Evolutionary conservation across 53 echinoderm and acorn worm genomes (phyloP).

Genomic region (Holothuria leucospilota): DNA sequence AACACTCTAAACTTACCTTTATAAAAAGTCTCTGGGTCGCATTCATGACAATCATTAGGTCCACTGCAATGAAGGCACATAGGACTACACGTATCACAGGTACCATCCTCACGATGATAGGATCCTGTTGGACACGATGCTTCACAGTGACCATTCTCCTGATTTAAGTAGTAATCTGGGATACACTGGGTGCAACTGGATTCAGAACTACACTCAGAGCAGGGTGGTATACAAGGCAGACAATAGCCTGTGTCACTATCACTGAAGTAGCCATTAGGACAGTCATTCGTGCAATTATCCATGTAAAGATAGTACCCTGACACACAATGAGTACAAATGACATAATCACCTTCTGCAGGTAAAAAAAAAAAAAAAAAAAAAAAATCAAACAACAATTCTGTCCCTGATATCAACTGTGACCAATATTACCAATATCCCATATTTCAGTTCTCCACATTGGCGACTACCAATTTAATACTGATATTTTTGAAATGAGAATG

Average conservation of each 20-base stretch:
- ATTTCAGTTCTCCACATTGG: no score
- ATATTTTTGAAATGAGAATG: no score
- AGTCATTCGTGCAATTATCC: neutral
- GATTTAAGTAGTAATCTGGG: conserved; percentile 21
- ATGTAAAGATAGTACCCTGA: neutral
- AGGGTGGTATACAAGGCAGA: conserved; percentile 58
- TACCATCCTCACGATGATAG: conserved; percentile 28
- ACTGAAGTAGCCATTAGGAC: conserved; percentile 15
- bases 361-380: neutral
- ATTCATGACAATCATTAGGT: neutral
- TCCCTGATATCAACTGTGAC: no score
- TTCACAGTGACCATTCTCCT: conserved; percentile 44
- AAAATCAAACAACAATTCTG: no score
- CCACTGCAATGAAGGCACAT: conserved; percentile 50
- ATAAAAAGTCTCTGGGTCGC: neutral
- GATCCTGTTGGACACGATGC: conserved; percentile 47
- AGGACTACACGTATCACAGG: conserved; percentile 36
- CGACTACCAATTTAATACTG: no score
- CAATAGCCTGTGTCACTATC: conserved; percentile 47
- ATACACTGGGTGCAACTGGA: conserved; percentile 44
- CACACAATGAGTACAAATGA: neutral
- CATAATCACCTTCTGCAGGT: neutral
- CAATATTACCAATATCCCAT: no score
- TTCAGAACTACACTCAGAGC: conserved; percentile 62
- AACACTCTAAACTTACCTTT: neutral